Evolutionary conservation across 2,888 invertebrate species (phyloP).

Genomic region (Acleris laterana): DNA sequence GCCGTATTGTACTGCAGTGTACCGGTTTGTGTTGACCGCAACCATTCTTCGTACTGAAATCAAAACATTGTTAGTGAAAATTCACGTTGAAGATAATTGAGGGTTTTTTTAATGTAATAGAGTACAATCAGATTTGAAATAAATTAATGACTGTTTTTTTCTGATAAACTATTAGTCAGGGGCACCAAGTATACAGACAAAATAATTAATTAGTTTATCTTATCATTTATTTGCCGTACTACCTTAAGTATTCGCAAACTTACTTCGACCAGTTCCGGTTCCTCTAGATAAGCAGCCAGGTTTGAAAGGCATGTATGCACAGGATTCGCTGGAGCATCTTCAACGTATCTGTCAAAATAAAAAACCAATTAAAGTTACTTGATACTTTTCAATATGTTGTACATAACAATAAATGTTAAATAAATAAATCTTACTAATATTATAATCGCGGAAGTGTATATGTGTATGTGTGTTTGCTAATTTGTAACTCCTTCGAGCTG

Average conservation of each 20-base stretch:
- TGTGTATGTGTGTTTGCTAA: too few relatives aligned
- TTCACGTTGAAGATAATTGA: too few relatives aligned
- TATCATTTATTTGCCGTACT: background rate
- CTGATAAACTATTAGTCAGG: too few relatives aligned
- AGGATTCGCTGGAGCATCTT: conserved; percentile 68
- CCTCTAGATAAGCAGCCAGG: conserved; percentile 68
- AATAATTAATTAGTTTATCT: background rate
- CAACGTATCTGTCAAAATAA: conserved; percentile 65
- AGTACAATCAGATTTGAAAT: too few relatives aligned
- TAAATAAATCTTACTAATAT: too few relatives aligned
- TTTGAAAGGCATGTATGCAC: conserved; percentile 69
- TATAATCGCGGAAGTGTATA: too few relatives aligned
- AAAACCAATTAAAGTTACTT: too few relatives aligned
- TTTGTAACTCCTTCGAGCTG: too few relatives aligned
- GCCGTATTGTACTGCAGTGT: conserved; percentile 57
- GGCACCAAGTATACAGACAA: background rate
- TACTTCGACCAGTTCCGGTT: conserved; percentile 63
- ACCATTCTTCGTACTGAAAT: conserved; percentile 69
- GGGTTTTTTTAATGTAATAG: too few relatives aligned
- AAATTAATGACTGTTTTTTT: too few relatives aligned
- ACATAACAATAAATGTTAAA: too few relatives aligned
- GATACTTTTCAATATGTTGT: too few relatives aligned
- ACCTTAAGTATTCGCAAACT: conserved; percentile 38
- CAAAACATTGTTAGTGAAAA: background rate
- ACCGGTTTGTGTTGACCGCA: conserved; percentile 55